Percentiles rank a stretch among this genome's conserved stretches.
Conservation (phyloP, 2,797 vertebrate species). For the Sibirionetta formosa region DNA sequence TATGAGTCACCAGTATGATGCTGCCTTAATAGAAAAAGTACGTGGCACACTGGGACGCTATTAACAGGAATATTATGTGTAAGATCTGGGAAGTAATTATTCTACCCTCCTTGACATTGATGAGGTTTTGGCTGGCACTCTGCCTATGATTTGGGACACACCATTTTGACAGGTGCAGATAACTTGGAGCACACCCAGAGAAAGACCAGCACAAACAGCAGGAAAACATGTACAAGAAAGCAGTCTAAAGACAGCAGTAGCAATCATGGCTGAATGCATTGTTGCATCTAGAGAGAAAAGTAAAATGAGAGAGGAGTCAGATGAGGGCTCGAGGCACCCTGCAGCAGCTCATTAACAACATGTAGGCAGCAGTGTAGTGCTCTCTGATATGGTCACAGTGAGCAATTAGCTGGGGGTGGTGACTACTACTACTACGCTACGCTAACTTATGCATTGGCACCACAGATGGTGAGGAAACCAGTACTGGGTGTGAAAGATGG, state of each 20-base stretch:
- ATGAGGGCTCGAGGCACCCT: fast-evolving
- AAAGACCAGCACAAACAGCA: background rate
- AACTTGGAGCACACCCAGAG: background rate
- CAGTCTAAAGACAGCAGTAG: background rate
- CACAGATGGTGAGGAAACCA: background rate
- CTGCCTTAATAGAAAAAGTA: background rate
- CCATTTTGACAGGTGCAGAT: background rate
- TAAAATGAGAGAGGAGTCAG: background rate
- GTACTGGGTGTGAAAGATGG: background rate
- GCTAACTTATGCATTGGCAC: fast-evolving
- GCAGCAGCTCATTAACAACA: fast-evolving
- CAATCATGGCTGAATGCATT: background rate
- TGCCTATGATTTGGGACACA: background rate
- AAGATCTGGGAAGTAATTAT: background rate
- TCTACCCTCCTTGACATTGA: background rate
- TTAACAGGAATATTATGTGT: background rate
- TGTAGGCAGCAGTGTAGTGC: background rate
- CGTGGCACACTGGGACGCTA: background rate
- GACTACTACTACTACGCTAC: too few species aligned
- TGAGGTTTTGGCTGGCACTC: background rate
- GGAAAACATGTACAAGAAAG: background rate
- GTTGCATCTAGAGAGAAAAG: background rate
- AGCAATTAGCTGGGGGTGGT: background rate
- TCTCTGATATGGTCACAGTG: background rate
- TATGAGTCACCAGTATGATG: background rate